Conservation (phyloP, 2,888 invertebrate genomes). For the Athripsodes cinereus region DNA sequence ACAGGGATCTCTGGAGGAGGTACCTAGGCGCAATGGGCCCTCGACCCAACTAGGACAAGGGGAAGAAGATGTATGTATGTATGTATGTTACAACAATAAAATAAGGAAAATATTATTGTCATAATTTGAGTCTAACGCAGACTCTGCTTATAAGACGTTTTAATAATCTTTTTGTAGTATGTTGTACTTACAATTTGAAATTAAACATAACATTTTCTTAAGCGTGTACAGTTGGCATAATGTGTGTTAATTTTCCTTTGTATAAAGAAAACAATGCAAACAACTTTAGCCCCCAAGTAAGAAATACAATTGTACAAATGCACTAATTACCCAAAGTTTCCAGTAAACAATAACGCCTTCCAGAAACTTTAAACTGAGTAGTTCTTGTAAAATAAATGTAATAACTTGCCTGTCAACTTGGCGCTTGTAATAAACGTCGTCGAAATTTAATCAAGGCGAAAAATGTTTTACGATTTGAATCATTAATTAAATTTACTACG, state of each 20-base stretch:
- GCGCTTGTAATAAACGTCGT: neutral
- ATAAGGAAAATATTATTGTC: too few relatives aligned
- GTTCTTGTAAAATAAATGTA: neutral
- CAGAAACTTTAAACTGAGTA: constrained; percentile 13
- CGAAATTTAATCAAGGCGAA: too few relatives aligned
- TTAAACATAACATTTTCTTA: neutral
- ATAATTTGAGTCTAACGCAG: too few relatives aligned
- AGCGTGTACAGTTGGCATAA: constrained; percentile 8
- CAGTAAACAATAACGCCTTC: constrained; percentile 24
- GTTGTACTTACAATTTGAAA: neutral
- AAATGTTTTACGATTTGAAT: too few relatives aligned
- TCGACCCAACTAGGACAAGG: too few relatives aligned
- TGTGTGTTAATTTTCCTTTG: constrained; percentile 23
- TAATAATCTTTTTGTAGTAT: neutral
- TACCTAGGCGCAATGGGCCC: too few relatives aligned
- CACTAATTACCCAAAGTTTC: constrained; percentile 25
- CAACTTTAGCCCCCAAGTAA: constrained; percentile 12
- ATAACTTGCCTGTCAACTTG: neutral
- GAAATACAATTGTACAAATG: constrained; percentile 22
- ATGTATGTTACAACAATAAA: too few relatives aligned
- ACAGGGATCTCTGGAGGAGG: too few relatives aligned
- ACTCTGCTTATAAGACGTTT: too few relatives aligned
- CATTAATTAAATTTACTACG: too few relatives aligned
- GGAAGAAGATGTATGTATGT: too few relatives aligned
- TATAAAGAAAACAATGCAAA: constrained; percentile 20